Conservation (phyloP, 2,797 vertebrate genomes). For the Apodemus agrarius region DNA sequence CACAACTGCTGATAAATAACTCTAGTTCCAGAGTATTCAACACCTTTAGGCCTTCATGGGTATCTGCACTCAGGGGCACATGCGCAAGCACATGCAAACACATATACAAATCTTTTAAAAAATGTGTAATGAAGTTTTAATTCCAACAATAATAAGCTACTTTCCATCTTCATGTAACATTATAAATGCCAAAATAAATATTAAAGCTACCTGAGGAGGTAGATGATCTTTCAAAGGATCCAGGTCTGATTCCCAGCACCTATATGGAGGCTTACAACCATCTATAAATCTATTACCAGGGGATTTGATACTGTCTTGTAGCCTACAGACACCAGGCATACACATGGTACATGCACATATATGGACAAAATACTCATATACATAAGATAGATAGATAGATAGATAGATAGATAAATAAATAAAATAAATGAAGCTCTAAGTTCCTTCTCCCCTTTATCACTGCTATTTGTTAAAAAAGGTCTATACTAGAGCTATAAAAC, state of each 20-base stretch:
- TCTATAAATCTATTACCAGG: neutral
- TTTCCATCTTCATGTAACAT: constrained; percentile 25
- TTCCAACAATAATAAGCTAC: neutral
- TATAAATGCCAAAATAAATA: constrained; percentile 13
- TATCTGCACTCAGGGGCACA: neutral
- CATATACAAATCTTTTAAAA: neutral
- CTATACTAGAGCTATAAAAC: neutral
- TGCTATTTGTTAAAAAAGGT: constrained; percentile 3
- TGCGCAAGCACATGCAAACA: neutral
- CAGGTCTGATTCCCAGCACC: neutral
- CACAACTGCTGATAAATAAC: neutral
- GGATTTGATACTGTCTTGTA: neutral
- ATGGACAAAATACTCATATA: neutral
- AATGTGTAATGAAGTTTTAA: neutral
- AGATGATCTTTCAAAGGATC: neutral
- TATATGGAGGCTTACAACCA: neutral
- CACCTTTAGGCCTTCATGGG: neutral
- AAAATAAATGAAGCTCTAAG: neutral
- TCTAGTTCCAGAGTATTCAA: neutral
- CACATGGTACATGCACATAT: neutral
- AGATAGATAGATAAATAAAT: neutral
- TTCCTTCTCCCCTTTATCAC: neutral
- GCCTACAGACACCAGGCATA: neutral
- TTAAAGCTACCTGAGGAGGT: constrained; percentile 20
- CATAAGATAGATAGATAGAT: too few species aligned